Evolutionary conservation across 2,797 vertebrate genomes (phyloP).

Genomic region (Cryptoblepharus egeriae): DNA sequence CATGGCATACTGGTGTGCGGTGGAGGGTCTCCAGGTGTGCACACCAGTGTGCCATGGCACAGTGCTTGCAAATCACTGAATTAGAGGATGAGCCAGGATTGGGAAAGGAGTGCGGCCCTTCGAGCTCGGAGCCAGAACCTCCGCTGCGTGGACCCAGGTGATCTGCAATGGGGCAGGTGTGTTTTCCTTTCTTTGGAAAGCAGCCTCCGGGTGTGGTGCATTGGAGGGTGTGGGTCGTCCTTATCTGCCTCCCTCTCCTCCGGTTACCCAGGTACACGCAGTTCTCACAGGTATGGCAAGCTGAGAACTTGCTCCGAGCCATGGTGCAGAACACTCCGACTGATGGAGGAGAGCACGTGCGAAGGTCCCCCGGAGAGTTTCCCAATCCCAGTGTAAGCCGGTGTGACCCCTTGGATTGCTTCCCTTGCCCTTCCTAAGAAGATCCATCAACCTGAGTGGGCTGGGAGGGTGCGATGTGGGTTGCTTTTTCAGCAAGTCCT

Average conservation of each 20-base stretch:
- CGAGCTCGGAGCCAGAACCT: background rate
- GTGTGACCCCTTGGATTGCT: too few species aligned
- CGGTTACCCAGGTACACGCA: background rate
- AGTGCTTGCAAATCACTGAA: too few species aligned
- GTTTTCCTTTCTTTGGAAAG: background rate
- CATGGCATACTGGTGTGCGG: too few species aligned
- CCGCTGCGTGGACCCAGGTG: too few species aligned
- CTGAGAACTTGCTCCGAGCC: conserved; percentile 56
- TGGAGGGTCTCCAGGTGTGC: too few species aligned
- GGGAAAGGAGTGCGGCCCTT: background rate
- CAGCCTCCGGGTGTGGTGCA: background rate
- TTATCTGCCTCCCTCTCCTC: background rate
- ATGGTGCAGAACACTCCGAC: conserved; percentile 42
- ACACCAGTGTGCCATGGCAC: too few species aligned
- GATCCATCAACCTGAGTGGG: conserved; percentile 62
- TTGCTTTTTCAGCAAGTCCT: conserved; percentile 69
- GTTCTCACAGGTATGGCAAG: conserved; percentile 5
- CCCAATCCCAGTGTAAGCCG: background rate
- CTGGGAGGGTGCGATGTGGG: conserved; percentile 62
- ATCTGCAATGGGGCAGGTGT: too few species aligned
- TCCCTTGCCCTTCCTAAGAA: conserved; percentile 52
- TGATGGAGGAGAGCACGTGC: background rate
- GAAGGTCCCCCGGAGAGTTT: background rate
- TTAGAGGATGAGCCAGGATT: background rate
- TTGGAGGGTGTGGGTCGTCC: background rate